These are phyloP conservation scores for Taphrorychus bicolor DNA, from an alignment of 2,888 invertebrate genomes.

Conservation along the genomic window DNA sequence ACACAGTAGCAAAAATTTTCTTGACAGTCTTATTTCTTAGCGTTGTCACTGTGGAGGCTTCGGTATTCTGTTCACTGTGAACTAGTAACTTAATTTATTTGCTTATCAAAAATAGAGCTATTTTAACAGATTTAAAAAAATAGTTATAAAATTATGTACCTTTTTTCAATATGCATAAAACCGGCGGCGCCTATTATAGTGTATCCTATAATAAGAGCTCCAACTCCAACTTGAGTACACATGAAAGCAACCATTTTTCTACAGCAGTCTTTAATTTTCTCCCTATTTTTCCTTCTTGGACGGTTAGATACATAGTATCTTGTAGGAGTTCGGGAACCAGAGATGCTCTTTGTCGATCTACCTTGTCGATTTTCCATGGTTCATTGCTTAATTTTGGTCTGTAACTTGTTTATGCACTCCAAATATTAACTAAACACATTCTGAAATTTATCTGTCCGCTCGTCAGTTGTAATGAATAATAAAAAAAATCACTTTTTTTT, in stretches of 20 bases:
- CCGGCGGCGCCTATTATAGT: constrained; percentile 85
- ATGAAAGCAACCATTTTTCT: constrained; percentile 88
- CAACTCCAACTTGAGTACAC: constrained; percentile 92
- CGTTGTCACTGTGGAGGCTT: constrained; percentile 32
- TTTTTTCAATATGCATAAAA: constrained; percentile 79
- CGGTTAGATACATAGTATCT: constrained; percentile 15
- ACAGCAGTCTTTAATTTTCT: constrained; percentile 84
- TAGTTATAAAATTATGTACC: constrained; percentile 44
- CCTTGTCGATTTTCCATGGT: constrained; percentile 16
- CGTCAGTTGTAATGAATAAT: no score
- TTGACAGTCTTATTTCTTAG: constrained; percentile 67
- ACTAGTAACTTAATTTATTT: constrained; percentile 35
- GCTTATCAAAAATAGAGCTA: neutral
- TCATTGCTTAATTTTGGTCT: no score
- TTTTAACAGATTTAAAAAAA: neutral
- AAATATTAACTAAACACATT: no score
- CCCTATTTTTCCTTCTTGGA: constrained; percentile 63
- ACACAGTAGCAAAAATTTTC: constrained; percentile 71
- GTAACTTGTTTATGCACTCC: no score
- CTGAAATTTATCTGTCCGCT: no score
- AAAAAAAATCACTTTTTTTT: no score
- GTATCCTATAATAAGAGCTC: constrained; percentile 85
- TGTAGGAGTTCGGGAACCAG: constrained; percentile 28
- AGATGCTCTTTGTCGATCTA: constrained; percentile 15
- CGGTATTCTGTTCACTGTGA: constrained; percentile 33